phyloP scores from a whole-genome alignment of 2,797 vertebrate genomes.

The Falco rusticolus region DNA sequence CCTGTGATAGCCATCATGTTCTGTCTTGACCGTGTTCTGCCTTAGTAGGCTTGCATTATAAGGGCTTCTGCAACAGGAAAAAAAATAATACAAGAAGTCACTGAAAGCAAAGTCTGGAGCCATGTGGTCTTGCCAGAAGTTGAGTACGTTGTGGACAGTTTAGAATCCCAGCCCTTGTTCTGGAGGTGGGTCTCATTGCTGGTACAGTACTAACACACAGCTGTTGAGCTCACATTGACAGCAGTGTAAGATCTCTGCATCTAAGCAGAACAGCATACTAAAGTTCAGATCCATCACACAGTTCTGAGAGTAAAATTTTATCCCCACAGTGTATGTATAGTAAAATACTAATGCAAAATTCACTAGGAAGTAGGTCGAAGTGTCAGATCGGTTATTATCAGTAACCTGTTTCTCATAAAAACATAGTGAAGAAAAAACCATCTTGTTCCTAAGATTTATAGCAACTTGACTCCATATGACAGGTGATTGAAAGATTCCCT shows the following conservation, averaged over 20 bases:
- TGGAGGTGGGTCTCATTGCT: background rate
- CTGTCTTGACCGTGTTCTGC: background rate
- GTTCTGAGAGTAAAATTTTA: slow-evolving; percentile 12
- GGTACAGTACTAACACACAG: background rate
- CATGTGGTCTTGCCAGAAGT: background rate
- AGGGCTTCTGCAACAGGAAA: background rate
- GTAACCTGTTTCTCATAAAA: slow-evolving; percentile 70
- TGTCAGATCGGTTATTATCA: slow-evolving; percentile 65
- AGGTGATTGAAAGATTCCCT: slow-evolving; percentile 70
- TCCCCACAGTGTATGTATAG: background rate
- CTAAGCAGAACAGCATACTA: background rate
- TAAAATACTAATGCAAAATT: slow-evolving; percentile 44
- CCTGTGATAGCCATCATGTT: background rate
- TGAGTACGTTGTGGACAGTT: background rate
- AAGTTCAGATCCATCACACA: background rate
- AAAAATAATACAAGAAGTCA: background rate
- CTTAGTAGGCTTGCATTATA: background rate
- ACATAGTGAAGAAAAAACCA: slow-evolving; percentile 42
- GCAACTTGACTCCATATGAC: slow-evolving; percentile 53
- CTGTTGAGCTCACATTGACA: background rate
- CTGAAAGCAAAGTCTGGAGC: background rate
- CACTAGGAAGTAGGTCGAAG: slow-evolving; percentile 38
- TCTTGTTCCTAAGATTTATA: slow-evolving; percentile 64
- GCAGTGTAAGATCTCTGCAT: background rate
- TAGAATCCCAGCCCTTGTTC: background rate